Percentiles rank a stretch among this genome's conserved stretches.
Evolutionary conservation across 2,888 invertebrate genomes (phyloP).

Genomic region (Harpalus rufipes): DNA sequence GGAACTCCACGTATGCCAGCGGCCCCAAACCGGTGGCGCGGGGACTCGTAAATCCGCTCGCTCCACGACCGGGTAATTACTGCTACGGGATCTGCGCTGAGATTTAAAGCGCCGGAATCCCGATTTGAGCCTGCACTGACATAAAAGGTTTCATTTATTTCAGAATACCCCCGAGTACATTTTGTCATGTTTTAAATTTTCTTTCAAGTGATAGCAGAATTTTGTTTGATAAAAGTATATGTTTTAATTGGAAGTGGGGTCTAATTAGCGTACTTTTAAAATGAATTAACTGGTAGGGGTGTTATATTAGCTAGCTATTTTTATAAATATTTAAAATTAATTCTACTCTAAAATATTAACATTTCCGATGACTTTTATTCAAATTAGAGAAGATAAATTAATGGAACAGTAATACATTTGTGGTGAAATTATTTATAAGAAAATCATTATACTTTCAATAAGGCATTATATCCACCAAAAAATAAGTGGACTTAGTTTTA

Average conservation of each 20-base stretch:
- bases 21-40: conserved; percentile 16
- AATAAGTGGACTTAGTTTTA: too few relatives aligned
- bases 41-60: conserved; percentile 18
- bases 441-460: too few relatives aligned
- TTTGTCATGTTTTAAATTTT: conserved; percentile 25
- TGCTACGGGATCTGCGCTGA: conserved; percentile 31
- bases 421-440: too few relatives aligned
- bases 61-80: conserved; percentile 1
- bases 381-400: too few relatives aligned
- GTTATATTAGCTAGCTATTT: not conserved
- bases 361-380: too few relatives aligned
- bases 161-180: not conserved
- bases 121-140: conserved; percentile 23
- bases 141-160: conserved; percentile 18
- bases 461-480: too few relatives aligned
- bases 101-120: conserved; percentile 32
- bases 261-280: not conserved
- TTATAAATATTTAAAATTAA: not conserved
- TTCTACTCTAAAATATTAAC: too few relatives aligned
- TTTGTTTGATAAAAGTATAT: not conserved
- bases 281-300: not conserved
- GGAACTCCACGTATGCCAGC: conserved; percentile 42
- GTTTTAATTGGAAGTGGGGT: not conserved
- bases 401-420: too few relatives aligned
- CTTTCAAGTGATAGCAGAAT: not conserved